A percentile compares a stretch with the other conserved stretches of the same genome.
Evolutionary conservation across 2,113 vertebrate genomes (phyloP).

Genomic region (Ailurus styani): DNA sequence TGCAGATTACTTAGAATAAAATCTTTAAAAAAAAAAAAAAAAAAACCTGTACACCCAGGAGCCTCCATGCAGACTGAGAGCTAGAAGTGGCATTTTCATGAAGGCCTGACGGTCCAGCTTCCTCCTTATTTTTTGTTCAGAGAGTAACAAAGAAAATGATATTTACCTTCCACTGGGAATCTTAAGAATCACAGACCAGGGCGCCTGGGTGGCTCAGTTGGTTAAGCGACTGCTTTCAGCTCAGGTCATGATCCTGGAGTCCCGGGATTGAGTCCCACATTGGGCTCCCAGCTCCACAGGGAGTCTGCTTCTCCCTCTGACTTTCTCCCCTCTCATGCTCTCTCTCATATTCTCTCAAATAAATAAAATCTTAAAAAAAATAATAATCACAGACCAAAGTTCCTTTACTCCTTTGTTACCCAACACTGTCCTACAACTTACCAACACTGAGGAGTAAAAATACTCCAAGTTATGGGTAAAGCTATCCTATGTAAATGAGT

Average conservation of each 20-base stretch:
- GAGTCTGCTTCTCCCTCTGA: too few relatives aligned
- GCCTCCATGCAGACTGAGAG: background rate
- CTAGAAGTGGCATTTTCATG: background rate
- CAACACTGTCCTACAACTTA: background rate
- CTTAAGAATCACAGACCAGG: background rate
- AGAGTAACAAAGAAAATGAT: background rate
- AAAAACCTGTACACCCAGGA: too few relatives aligned
- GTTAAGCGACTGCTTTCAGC: too few relatives aligned
- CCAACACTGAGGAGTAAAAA: background rate
- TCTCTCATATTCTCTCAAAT: too few relatives aligned
- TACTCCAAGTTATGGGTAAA: background rate
- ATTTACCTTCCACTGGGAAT: background rate
- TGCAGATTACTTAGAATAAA: background rate
- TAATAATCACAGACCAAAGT: background rate
- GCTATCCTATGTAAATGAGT: background rate
- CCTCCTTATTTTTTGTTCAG: background rate
- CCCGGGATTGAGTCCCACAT: too few relatives aligned
- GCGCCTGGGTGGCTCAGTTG: too few relatives aligned
- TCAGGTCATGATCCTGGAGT: too few relatives aligned
- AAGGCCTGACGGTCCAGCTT: background rate
- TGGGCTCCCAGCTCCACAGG: too few relatives aligned
- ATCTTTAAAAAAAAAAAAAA: background rate
- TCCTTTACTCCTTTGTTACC: background rate
- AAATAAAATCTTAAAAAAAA: too few relatives aligned
- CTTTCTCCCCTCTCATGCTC: too few relatives aligned